phyloP scores from a whole-genome alignment of 1,140 invertebrate genomes.

The Lethocerus indicus region DNA sequence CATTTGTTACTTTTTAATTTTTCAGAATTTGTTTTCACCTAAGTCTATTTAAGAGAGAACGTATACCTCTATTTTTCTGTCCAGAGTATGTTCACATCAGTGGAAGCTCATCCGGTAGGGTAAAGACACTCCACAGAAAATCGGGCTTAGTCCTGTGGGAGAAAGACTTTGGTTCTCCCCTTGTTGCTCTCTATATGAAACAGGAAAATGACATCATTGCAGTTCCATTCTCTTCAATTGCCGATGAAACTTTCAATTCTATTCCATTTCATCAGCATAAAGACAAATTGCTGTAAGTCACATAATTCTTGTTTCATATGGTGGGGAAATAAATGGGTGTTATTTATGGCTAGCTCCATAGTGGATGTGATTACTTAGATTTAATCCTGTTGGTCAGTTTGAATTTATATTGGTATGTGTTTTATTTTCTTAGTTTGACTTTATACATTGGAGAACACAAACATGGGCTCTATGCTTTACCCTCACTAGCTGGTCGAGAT shows the following conservation, averaged over 20 bases:
- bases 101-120: constrained; percentile 69
- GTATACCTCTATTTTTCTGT: constrained; percentile 15
- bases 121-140: constrained; percentile 59
- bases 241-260: constrained; percentile 30
- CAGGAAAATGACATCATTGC: constrained; percentile 61
- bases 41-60: too few species aligned
- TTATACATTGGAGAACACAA: constrained; percentile 84
- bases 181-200: constrained; percentile 77
- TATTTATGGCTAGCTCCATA: not conserved
- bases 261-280: constrained; percentile 1
- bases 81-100: constrained; percentile 74
- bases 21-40: too few species aligned
- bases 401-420: not conserved
- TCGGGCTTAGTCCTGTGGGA: constrained; percentile 71
- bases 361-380: not conserved
- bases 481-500: constrained; percentile 75
- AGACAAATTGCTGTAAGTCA: constrained; percentile 1
- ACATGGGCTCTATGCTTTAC: constrained; percentile 77
- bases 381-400: not conserved
- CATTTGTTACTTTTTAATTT: too few species aligned
- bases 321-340: not conserved
- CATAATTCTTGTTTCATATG: not conserved
- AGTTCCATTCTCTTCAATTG: constrained; percentile 78
- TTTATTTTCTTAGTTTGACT: constrained; percentile 51
- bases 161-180: constrained; percentile 67